Evolutionary conservation across 2,888 invertebrate genomes (phyloP).

Genomic region (Drosophila percnosoma): DNA sequence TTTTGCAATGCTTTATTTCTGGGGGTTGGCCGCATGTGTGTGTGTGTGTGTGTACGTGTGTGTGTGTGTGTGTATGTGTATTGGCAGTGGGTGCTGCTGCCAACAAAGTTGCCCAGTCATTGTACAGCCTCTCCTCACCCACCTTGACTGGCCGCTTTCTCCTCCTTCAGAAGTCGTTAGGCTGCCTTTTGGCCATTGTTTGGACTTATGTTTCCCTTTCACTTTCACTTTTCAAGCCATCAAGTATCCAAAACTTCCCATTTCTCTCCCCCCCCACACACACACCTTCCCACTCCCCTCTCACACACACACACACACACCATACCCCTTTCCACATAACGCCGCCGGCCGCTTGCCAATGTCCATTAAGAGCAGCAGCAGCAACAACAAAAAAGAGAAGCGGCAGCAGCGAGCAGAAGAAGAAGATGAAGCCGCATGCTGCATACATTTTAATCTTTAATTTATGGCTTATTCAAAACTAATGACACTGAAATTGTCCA

Average conservation of each 20-base stretch:
- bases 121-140: conserved; percentile 32
- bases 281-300: neutral
- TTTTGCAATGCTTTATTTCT: conserved; percentile 69
- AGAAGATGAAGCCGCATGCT: conserved; percentile 42
- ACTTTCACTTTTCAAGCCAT: conserved; percentile 44
- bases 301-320: neutral
- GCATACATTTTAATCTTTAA: conserved; percentile 77
- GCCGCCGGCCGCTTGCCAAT: conserved; percentile 22
- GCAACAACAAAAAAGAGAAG: conserved; percentile 2
- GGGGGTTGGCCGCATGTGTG: conserved; percentile 60
- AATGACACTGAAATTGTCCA: conserved; percentile 76
- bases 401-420: conserved; percentile 2
- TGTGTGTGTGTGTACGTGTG: conserved; percentile 3
- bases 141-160: conserved; percentile 1
- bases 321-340: neutral
- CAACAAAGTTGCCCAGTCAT: conserved; percentile 55
- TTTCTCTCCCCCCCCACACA: neutral
- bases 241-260: conserved; percentile 20
- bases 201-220: conserved; percentile 74
- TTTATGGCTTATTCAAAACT: conserved; percentile 80
- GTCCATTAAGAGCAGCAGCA: conserved; percentile 39
- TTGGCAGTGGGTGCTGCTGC: conserved; percentile 3
- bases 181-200: conserved; percentile 72
- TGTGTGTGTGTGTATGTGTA: conserved; percentile 16
- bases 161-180: conserved; percentile 51